Base-by-base conservation (phyloP, 2,888 invertebrate genomes). In the Lacanobia oleracea region DNA sequence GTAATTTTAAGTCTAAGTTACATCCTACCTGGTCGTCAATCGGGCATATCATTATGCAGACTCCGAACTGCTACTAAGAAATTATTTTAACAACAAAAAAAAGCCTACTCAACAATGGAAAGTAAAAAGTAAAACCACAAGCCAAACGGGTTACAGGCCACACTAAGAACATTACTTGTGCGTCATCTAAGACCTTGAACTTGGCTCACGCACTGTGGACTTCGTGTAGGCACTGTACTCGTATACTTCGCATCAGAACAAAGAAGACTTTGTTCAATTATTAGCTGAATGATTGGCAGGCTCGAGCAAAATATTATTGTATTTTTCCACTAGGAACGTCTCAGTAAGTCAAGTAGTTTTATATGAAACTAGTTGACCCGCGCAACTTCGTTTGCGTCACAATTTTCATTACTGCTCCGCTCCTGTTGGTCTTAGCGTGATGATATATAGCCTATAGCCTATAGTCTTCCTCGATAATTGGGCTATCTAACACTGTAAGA, bases 161-260 rank as follows among this genome's bases (percentile, higher is more conserved):
- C n/a, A 53, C 6, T 14, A 33, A 16, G 27, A 67, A 51, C 67
- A 53, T n/a, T 14, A n/a, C n/a, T 16, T 23, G 18, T 63, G 50
- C 66, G 50, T 75, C 75, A 56, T 64, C 27, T 14, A 1, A 18
- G 18, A 7, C 72, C 76, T 57, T 72, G 72, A 75, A 75, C 76
- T 75, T 72, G 75, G n/a, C 33, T 18, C 6, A 23, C 33, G 43
- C 10, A 16, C 48, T 48, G 45, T 2, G 40, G 5, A 51, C 18
- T 64, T 62, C 18, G 23, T 51, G 50, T 56, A 27, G 6, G 48
- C 21, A 21, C 1, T 48, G 48, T n/a, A n/a, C n/a, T n/a, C n/a
- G n/a, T 51, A 14, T 60, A 40, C 23, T 12, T 9, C 18, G 21
- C 33, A 8, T 40, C 8, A 21, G 18, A 64, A 74, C 56, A 72